phyloP scores from a whole-genome alignment of 2,888 invertebrate species.

The Diogma glabrata region DNA sequence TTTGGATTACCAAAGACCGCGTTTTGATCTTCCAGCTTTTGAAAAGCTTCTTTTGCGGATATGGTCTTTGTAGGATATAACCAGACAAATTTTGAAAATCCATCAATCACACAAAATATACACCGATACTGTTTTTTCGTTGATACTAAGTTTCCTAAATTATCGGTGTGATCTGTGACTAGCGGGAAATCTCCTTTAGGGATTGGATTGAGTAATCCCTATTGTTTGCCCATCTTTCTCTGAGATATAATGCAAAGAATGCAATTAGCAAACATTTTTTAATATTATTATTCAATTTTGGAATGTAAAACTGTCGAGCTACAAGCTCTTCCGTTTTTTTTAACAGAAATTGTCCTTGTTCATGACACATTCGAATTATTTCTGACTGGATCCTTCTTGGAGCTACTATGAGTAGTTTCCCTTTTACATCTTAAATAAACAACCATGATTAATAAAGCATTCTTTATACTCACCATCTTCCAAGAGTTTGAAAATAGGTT shows the following conservation, averaged over 20 bases:
- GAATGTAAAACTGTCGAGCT: too few relatives aligned
- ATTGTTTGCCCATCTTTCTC: slow-evolving; percentile 24
- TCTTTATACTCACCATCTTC: too few relatives aligned
- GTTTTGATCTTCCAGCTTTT: slow-evolving; percentile 14
- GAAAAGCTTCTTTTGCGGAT: slow-evolving; percentile 14
- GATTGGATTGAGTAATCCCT: slow-evolving; percentile 26
- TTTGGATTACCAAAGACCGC: slow-evolving; percentile 16
- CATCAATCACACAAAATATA: slow-evolving; percentile 26
- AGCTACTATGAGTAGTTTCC: too few relatives aligned
- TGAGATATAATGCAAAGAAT: slow-evolving; percentile 16
- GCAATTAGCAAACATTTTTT: slow-evolving; percentile 14
- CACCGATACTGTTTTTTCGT: slow-evolving; percentile 25
- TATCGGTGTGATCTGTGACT: slow-evolving; percentile 27
- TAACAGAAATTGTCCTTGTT: too few relatives aligned
- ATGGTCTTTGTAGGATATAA: slow-evolving; percentile 17
- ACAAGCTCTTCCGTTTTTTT: too few relatives aligned
- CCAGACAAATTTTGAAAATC: slow-evolving; percentile 24
- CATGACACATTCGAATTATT: too few relatives aligned
- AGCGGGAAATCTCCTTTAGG: slow-evolving; percentile 25
- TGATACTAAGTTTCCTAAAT: slow-evolving; percentile 27
- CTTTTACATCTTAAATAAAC: too few relatives aligned
- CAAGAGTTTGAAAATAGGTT: too few relatives aligned
- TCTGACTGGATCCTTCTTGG: too few relatives aligned
- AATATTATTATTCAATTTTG: slow-evolving; percentile 12
- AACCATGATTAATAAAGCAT: too few relatives aligned